Conservation (phyloP, 2,797 vertebrate genomes). For the Hoplostethus atlanticus region DNA sequence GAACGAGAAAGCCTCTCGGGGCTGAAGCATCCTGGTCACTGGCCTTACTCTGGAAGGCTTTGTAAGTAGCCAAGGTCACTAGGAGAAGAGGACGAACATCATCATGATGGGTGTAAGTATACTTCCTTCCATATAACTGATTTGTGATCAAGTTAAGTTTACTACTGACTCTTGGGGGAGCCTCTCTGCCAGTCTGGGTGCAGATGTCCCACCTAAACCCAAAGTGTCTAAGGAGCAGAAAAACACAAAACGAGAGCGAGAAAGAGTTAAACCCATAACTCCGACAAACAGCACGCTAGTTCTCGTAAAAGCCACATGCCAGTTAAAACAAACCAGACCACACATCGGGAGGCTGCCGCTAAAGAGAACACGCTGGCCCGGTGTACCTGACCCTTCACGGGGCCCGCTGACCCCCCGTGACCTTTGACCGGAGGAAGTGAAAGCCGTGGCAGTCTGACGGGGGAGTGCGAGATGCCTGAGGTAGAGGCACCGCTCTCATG, state of each 20-base stretch:
- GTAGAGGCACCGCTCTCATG: conserved; percentile 26
- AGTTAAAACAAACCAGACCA: conserved; percentile 81
- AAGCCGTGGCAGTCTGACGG: conserved; percentile 67
- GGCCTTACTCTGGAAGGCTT: conserved; percentile 20
- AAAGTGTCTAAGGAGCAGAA: not conserved
- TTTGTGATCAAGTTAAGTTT: not conserved
- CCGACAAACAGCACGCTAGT: conserved; percentile 51
- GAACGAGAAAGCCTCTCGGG: conserved; percentile 26
- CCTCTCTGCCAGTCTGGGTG: not conserved
- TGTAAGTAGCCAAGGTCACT: conserved; percentile 26
- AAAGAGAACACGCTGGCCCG: conserved; percentile 28
- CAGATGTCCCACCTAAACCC: not conserved
- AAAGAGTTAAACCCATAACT: conserved; percentile 50
- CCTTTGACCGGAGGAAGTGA: conserved; percentile 78
- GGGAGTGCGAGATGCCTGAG: conserved; percentile 74
- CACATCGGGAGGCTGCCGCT: conserved; percentile 69
- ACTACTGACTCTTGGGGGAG: not conserved
- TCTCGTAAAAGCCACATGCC: conserved; percentile 67
- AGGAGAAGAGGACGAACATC: conserved; percentile 11
- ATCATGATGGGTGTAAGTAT: not conserved
- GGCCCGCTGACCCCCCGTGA: conserved; percentile 68
- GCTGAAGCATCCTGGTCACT: not conserved
- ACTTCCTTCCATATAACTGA: conserved; percentile 7
- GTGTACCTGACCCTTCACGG: conserved; percentile 69
- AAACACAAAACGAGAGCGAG: conserved; percentile 21